Conservation (phyloP, 2,113 vertebrate species). For the Prinia subflava region DNA sequence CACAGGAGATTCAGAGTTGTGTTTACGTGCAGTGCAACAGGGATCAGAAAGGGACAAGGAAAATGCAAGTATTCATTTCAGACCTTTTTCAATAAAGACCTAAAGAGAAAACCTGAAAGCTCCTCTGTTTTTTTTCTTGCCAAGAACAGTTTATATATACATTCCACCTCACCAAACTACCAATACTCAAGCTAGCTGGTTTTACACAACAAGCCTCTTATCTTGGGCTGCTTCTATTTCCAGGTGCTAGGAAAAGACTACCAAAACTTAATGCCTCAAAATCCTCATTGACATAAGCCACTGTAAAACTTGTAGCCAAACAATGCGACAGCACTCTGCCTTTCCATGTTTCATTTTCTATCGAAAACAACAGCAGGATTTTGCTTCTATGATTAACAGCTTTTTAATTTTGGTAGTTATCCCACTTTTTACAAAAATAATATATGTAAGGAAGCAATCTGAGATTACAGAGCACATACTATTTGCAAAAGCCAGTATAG, state of each 20-base stretch:
- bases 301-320: not conserved
- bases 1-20: not conserved
- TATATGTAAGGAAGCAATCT: rapidly evolving
- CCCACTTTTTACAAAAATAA: not conserved
- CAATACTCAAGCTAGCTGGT: not conserved
- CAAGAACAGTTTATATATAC: not conserved
- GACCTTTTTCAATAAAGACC: not conserved
- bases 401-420: not conserved
- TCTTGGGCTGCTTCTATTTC: not conserved
- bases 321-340: not conserved
- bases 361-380: not conserved
- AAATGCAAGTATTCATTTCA: not conserved
- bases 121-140: not conserved
- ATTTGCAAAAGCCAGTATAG: not conserved
- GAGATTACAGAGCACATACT: not conserved
- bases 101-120: not conserved
- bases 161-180: not conserved
- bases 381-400: not conserved
- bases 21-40: not conserved
- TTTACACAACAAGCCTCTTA: not conserved
- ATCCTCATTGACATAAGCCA: not conserved
- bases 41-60: rapidly evolving
- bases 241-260: not conserved
- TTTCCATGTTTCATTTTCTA: not conserved
- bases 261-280: not conserved